A percentile compares a stretch with the other conserved stretches of the same genome.
phyloP scores from a whole-genome alignment of 1,140 invertebrate genomes.

The Drosophila sp. region DNA sequence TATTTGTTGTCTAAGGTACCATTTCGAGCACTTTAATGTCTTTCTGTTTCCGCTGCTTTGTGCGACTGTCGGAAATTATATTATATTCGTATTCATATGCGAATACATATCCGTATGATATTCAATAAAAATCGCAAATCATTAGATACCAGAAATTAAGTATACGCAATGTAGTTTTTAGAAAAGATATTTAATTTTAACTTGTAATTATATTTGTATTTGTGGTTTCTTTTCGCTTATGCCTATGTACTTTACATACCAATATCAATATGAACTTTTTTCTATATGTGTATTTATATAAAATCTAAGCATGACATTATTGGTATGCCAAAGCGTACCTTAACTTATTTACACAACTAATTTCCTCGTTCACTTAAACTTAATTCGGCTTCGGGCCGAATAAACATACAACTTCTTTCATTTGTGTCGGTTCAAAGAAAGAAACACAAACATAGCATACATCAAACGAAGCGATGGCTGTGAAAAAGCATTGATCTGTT shows the following conservation, averaged over 20 bases:
- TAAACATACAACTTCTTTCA: constrained; percentile 76
- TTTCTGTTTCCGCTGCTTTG: constrained; percentile 32
- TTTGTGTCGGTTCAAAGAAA: constrained; percentile 29
- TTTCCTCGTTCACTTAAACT: constrained; percentile 65
- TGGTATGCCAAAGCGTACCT: constrained; percentile 60
- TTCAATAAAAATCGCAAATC: constrained; percentile 33
- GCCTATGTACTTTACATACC: constrained; percentile 71
- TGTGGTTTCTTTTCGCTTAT: constrained; percentile 55
- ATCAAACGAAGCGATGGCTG: constrained; percentile 78
- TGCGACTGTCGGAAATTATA: constrained; percentile 9
- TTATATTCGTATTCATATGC: constrained; percentile 5
- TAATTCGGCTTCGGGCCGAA: constrained; percentile 63
- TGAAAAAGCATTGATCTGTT: constrained; percentile 76
- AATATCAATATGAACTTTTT: constrained; percentile 48
- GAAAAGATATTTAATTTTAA: constrained; percentile 16
- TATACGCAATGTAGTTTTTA: constrained; percentile 19
- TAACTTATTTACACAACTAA: constrained; percentile 80
- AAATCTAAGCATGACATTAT: constrained; percentile 30
- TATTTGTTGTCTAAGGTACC: constrained; percentile 13
- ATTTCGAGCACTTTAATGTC: constrained; percentile 2
- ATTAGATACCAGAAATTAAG: constrained; percentile 32
- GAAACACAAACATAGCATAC: constrained; percentile 47
- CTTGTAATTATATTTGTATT: constrained; percentile 65
- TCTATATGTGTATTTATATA: constrained; percentile 49
- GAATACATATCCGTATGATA: constrained; percentile 5